Conservation (phyloP, 2,888 invertebrate species). For the Aspidapion aeneum region DNA sequence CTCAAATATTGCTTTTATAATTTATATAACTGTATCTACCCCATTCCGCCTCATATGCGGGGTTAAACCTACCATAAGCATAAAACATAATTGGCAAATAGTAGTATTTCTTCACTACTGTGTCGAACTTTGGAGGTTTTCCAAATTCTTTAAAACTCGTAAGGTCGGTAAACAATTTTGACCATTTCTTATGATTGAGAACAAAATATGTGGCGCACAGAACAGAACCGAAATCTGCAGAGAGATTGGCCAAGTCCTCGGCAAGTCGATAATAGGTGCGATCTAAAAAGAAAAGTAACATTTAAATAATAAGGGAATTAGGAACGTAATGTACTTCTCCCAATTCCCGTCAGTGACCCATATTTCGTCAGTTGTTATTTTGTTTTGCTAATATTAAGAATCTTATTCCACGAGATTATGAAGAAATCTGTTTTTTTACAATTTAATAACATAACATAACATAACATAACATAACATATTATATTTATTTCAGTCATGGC, state of each 20-base stretch:
- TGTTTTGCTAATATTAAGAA: too few species aligned
- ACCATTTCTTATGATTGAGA: constrained; percentile 15
- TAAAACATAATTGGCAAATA: constrained; percentile 2
- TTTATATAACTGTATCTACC: too few species aligned
- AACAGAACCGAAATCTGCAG: constrained; percentile 17
- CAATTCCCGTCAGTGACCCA: too few species aligned
- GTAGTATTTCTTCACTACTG: constrained; percentile 14
- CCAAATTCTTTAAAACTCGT: constrained; percentile 19
- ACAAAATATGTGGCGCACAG: constrained; percentile 9
- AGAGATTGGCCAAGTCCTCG: constrained; percentile 20
- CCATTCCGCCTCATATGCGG: too few species aligned
- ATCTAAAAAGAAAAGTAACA: constrained; percentile 10
- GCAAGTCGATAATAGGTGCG: constrained; percentile 11
- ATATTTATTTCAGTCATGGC: too few species aligned
- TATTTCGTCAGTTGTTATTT: too few species aligned
- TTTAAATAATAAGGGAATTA: constrained; percentile 8
- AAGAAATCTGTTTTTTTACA: too few species aligned
- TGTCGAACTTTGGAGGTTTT: constrained; percentile 14
- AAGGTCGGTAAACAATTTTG: constrained; percentile 14
- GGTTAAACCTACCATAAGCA: neutral
- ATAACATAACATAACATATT: too few species aligned
- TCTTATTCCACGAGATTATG: too few species aligned
- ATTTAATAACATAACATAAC: too few species aligned
- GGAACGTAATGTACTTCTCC: too few species aligned
- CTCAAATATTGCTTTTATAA: too few species aligned